These are phyloP conservation scores for Frieseomelitta varia DNA, from an alignment of 1,140 invertebrate species.

Conservation along the genomic window DNA sequence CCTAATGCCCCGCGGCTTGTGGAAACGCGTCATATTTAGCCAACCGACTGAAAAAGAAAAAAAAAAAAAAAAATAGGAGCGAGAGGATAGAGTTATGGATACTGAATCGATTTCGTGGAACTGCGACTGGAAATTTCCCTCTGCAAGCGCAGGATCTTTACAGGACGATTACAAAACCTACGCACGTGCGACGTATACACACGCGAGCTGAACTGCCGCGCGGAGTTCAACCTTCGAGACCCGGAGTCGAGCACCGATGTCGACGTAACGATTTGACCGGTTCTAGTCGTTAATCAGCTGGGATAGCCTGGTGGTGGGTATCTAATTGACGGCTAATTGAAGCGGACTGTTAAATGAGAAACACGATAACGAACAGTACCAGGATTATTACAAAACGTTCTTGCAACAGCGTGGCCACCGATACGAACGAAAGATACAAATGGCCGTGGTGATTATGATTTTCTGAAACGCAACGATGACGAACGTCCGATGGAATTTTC, in stretches of 20 bases:
- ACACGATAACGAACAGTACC: conserved; percentile 62
- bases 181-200: neutral
- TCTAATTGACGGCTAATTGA: conserved; percentile 71
- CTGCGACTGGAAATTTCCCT: conserved; percentile 42
- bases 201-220: conserved; percentile 14
- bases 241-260: conserved; percentile 49
- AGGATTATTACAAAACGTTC: conserved; percentile 64
- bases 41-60: neutral
- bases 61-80: conserved; percentile 43
- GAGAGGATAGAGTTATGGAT: neutral
- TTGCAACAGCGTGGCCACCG: conserved; percentile 47
- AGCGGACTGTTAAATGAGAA: conserved; percentile 68
- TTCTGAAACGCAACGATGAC: conserved; percentile 34
- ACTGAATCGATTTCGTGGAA: neutral
- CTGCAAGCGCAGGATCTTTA: neutral
- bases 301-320: conserved; percentile 53
- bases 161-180: neutral
- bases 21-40: conserved; percentile 57
- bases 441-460: conserved; percentile 30
- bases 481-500: conserved; percentile 41
- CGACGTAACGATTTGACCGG: conserved; percentile 68
- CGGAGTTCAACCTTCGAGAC: conserved; percentile 41
- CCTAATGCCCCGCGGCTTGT: conserved; percentile 7
- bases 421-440: conserved; percentile 49
- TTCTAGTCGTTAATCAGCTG: conserved; percentile 65